Conservation (phyloP, 1,140 invertebrate genomes). For the Ostrea edulis region DNA sequence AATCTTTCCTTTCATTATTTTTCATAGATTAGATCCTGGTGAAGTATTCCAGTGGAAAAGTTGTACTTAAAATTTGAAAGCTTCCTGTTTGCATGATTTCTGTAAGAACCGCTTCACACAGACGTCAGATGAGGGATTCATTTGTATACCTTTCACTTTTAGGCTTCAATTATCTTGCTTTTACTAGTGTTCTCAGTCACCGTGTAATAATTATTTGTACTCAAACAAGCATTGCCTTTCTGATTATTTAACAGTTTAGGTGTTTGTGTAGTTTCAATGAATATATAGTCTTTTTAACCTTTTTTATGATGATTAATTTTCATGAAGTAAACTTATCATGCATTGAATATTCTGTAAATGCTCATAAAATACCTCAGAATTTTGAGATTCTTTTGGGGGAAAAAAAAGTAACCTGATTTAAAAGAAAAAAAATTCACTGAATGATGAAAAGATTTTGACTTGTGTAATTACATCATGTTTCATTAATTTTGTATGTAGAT, state of each 20-base stretch:
- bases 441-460: no score
- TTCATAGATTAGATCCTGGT: background rate
- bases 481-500: no score
- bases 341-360: background rate
- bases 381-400: background rate
- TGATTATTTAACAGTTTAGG: background rate
- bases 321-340: background rate
- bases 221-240: conserved; percentile 8
- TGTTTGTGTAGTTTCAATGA: background rate
- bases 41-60: background rate
- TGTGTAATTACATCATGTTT: no score
- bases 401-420: background rate
- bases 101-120: conserved; percentile 22
- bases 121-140: conserved; percentile 11
- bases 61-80: conserved; percentile 23
- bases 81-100: conserved; percentile 26
- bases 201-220: background rate
- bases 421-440: background rate
- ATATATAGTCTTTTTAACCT: background rate
- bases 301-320: background rate
- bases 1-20: no score
- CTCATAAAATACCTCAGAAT: background rate
- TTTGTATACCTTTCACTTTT: background rate
- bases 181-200: background rate
- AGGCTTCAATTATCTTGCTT: conserved; percentile 24